Base-by-base conservation (phyloP, 2,113 vertebrate species). In the Chaetodon auriga region DNA sequence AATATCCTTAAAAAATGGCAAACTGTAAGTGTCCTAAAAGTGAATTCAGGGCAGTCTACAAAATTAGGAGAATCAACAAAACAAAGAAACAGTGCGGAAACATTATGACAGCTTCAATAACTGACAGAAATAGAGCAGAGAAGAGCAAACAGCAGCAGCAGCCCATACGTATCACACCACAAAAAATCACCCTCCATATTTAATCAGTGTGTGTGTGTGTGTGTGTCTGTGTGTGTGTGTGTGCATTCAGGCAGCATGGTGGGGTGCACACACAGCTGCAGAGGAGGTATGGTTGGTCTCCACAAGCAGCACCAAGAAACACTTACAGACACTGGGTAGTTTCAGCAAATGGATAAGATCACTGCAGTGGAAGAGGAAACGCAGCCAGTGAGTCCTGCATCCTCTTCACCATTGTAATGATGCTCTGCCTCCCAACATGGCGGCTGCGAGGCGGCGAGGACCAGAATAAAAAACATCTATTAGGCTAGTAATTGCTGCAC, bases 401-500 rank as follows among this genome's bases (percentile, higher is more conserved):
- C 89, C 73, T 64, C 77, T 57, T 41, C 70, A 36, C 68, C 57
- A 19, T 38, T 36, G 48, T 73, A 72, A 63, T 57, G 83, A 84
- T 46, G 49, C 70, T 77, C 77, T 77, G 83, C 69, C 61, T 83
- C 49, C 63, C 92, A 93, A 94, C 93, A 94, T 92, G 94, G 93
- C 83, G 83, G 84, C 90, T 78, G 83, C 71, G 78, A 82, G 80
- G 73, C 57, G 55, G 78, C 13, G 55, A 89, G 84, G 80, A 82
- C 23, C 63, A 5, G 68, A 83, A 86, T 75, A 84, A 87, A 90
- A 86, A 90, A 81, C 92, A 95, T 95, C 94, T 95, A 95, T 96
- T 95, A 96, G 95, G 83, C 87, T 92, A 95, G 95, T 95, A 95
- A 95, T 94, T 95, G 95, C 93, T 58, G 92, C 88, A 88, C 90